These are phyloP conservation scores for Troglohyphantes excavatus DNA, from an alignment of 2,888 invertebrate species.

Conservation along the genomic window DNA sequence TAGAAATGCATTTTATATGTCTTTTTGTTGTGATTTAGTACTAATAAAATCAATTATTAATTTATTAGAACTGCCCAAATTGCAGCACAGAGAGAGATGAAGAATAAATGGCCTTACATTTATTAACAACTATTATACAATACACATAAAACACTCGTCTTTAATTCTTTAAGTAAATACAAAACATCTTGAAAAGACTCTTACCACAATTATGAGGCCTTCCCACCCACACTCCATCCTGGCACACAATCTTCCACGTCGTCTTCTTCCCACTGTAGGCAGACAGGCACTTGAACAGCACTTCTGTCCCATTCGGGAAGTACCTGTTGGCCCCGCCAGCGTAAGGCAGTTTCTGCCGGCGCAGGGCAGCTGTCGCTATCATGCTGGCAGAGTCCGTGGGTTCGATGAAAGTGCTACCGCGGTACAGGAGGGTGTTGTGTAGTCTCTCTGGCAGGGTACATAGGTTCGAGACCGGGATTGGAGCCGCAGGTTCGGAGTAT, in stretches of 20 bases:
- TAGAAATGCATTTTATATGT: too few species aligned
- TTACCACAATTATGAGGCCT: conserved; percentile 90
- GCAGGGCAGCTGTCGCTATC: background rate
- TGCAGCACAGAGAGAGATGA: too few species aligned
- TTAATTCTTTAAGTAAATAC: too few species aligned
- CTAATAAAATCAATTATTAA: too few species aligned
- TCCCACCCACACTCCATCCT: conserved; percentile 92
- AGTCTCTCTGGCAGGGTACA: conserved; percentile 72
- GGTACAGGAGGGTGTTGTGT: conserved; percentile 67
- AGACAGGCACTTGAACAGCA: conserved; percentile 91
- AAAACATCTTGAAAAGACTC: too few species aligned
- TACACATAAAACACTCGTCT: too few species aligned
- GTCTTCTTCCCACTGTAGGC: conserved; percentile 89
- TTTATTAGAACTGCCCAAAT: too few species aligned
- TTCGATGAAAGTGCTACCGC: conserved; percentile 73
- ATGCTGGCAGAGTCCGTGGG: conserved; percentile 11
- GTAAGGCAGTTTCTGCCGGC: conserved; percentile 22
- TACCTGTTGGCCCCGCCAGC: conserved; percentile 40
- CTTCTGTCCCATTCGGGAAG: conserved; percentile 90
- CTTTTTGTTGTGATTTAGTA: too few species aligned
- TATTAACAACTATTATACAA: too few species aligned
- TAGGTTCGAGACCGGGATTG: background rate
- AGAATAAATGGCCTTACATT: too few species aligned
- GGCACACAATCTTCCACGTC: conserved; percentile 92
- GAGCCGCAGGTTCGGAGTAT: conserved; percentile 8